Evolutionary conservation across 2,797 vertebrate species (phyloP), one percentile per base, ranked within the genome.

Genomic region (Monodelphis domestica): DNA sequence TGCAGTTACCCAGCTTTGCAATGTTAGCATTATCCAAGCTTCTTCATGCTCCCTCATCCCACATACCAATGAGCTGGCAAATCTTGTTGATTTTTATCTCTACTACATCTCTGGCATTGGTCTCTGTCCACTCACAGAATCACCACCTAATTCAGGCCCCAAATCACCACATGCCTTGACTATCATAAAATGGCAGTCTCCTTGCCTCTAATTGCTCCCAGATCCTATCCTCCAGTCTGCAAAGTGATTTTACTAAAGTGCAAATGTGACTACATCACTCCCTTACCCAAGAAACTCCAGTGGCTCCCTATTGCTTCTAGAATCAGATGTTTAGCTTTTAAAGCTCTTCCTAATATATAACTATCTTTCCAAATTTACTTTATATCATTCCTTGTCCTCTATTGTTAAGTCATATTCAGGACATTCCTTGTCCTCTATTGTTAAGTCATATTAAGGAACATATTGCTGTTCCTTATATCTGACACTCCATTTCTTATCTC

Each of bases 191-290:
- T 55, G 89, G 53, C 24, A 53, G 10, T 70, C 11, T 87, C 45
- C 52, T 88, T 88, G 33, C 0, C 53, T 51, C 90, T 93, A 28
- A 87, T 50, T 45, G 93, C 90, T 54, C 12, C 15, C 29, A 0
- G 57, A 4, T 57, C 24, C 1, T 87, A 28, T 88, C 92, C 28
- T 88, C 55, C 56, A 59, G 30, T 4, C 55, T 24, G 21, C 53
- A 91, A 21, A 92, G 24, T 89, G 53, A 89, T 52, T n/a, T n/a
- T 92, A 78, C 92, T 30, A 92, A 92, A 91, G 88, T 90, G 33
- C 84, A 53, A 57, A 50, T 87, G 45, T 78, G 45, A 54, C 24
- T 29, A 70, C 56, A 0, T 92, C 15, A 93, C n/a, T n/a, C 33
- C 11, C 59, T 56, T 59, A 14, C 56, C 51, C 89, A 93, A 78